Evolutionary conservation across 2,797 vertebrate species (phyloP).

Genomic region (Ptychobarbus kaznakovi): DNA sequence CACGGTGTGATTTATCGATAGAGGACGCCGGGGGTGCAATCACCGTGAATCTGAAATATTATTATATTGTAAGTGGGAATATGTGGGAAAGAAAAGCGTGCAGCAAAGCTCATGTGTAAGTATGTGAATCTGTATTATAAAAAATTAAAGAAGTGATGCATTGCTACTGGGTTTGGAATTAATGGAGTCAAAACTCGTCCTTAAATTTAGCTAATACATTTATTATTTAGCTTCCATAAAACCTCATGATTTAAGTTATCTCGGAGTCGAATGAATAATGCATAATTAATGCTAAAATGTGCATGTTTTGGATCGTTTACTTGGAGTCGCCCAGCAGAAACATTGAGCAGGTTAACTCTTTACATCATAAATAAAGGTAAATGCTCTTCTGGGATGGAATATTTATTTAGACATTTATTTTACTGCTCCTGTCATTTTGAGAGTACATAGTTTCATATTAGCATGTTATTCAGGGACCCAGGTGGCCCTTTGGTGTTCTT

Average conservation of each 20-base stretch:
- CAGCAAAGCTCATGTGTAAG: background rate
- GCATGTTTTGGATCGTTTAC: background rate
- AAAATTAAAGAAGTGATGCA: background rate
- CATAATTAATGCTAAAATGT: background rate
- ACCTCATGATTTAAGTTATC: background rate
- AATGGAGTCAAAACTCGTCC: background rate
- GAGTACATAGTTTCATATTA: constrained; percentile 17
- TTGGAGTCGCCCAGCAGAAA: background rate
- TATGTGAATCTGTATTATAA: background rate
- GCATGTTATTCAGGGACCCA: constrained; percentile 2
- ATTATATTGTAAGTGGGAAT: background rate
- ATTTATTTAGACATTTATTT: constrained; percentile 7
- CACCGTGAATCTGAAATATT: constrained; percentile 11
- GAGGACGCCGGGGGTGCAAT: background rate
- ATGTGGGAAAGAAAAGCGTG: background rate
- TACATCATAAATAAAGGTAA: constrained; percentile 2
- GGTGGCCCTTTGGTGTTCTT: background rate
- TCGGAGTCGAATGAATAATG: background rate
- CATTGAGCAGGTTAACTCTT: background rate
- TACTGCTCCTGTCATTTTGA: background rate
- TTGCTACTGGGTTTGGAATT: background rate
- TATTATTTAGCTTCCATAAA: constrained; percentile 16
- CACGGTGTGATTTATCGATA: background rate
- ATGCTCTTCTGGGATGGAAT: background rate
- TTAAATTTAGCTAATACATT: background rate